These are phyloP conservation scores for Hirtodrosophila cameraria DNA, from an alignment of 2,888 invertebrate genomes.

Conservation along the genomic window DNA sequence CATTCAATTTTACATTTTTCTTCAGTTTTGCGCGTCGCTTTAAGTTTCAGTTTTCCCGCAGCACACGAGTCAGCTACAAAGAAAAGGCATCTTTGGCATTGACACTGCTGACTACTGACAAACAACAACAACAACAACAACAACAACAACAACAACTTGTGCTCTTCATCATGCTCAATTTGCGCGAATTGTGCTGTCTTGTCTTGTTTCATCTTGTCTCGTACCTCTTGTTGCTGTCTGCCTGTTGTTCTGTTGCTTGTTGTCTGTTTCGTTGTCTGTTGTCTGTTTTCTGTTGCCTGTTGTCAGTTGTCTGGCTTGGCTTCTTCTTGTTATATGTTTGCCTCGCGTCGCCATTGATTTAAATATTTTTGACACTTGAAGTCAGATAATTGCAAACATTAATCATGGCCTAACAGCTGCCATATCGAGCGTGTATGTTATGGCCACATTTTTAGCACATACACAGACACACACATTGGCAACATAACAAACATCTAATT, in stretches of 20 bases:
- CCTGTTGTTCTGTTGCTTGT: constrained; percentile 30
- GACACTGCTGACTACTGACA: constrained; percentile 59
- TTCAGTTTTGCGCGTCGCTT: constrained; percentile 53
- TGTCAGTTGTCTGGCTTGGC: constrained; percentile 50
- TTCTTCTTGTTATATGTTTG: constrained; percentile 28
- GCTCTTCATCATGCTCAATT: constrained; percentile 79
- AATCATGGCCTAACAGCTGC: constrained; percentile 70
- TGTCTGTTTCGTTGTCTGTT: constrained; percentile 44
- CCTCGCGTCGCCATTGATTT: constrained; percentile 67
- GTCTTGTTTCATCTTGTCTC: constrained; percentile 56
- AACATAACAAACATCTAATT: no score
- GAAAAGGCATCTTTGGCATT: constrained; percentile 68
- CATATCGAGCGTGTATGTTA: constrained; percentile 24
- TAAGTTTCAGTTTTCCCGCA: constrained; percentile 55
- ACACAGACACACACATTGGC: no score
- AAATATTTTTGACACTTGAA: constrained; percentile 79
- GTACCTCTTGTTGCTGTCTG: constrained; percentile 24
- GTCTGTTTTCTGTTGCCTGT: constrained; percentile 24
- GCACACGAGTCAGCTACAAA: constrained; percentile 48
- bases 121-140: constrained; percentile 19
- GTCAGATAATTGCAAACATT: constrained; percentile 76
- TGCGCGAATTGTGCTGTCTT: constrained; percentile 74
- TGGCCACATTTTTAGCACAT: neutral
- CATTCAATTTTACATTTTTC: constrained; percentile 62
- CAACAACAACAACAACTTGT: constrained; percentile 33